Conservation (phyloP, 2,888 invertebrate genomes). For the Homarus gammarus region DNA sequence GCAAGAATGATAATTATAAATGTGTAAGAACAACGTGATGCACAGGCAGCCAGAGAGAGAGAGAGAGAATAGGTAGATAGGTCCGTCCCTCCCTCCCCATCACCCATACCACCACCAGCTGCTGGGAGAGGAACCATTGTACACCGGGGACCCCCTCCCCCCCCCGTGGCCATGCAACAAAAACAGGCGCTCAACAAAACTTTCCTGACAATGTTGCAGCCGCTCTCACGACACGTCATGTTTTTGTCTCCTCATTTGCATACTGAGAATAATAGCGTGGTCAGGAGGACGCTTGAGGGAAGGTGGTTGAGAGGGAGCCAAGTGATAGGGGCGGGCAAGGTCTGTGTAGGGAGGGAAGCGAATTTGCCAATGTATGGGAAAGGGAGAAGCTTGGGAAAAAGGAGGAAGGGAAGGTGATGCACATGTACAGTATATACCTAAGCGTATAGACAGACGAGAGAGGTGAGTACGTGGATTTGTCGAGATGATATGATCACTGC, state of each 20-base stretch:
- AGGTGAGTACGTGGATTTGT: too few relatives aligned
- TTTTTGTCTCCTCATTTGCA: conserved; percentile 18
- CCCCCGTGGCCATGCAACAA: not conserved
- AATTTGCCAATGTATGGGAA: not conserved
- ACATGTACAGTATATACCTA: too few relatives aligned
- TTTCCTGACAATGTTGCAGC: not conserved
- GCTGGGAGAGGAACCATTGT: not conserved
- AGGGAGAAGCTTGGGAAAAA: not conserved
- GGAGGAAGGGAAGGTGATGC: too few relatives aligned
- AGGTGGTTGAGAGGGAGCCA: not conserved
- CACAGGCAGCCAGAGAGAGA: too few relatives aligned
- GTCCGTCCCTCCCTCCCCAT: not conserved
- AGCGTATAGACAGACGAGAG: too few relatives aligned
- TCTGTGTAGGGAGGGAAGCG: not conserved
- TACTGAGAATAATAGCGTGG: not conserved
- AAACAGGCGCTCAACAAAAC: conserved; percentile 16
- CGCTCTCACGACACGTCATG: not conserved
- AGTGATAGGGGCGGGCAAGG: not conserved
- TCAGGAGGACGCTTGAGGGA: not conserved
- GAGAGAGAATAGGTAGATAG: not conserved
- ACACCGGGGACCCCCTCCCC: not conserved
- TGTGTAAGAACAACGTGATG: too few relatives aligned
- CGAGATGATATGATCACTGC: too few relatives aligned
- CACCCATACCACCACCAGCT: not conserved
- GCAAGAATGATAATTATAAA: too few relatives aligned